These are phyloP conservation scores for Cygnus olor DNA, from an alignment of 2,797 vertebrate genomes.

Conservation along the genomic window DNA sequence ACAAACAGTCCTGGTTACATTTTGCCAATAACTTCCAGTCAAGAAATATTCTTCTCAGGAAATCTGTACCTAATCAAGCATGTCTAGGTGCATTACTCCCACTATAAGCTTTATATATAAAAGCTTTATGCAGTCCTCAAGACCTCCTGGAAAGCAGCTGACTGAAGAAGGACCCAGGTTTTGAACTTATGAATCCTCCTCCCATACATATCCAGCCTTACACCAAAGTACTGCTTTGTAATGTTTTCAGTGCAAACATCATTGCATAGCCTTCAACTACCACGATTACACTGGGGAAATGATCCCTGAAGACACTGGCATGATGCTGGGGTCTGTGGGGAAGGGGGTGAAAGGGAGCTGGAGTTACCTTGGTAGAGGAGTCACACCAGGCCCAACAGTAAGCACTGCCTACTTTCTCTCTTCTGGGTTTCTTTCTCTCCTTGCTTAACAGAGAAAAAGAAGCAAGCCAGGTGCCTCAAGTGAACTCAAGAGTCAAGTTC, in stretches of 20 bases:
- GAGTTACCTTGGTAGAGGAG: neutral
- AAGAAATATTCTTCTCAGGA: neutral
- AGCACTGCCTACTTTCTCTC: neutral
- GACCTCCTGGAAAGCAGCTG: neutral
- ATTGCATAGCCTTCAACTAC: neutral
- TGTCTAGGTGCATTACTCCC: neutral
- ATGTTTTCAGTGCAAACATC: neutral
- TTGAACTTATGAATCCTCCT: neutral
- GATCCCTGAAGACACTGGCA: neutral
- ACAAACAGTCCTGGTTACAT: neutral
- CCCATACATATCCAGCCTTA: neutral
- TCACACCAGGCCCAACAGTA: neutral
- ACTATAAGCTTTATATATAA: neutral
- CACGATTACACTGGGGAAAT: neutral
- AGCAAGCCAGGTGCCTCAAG: neutral
- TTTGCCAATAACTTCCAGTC: neutral
- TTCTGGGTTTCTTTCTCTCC: neutral
- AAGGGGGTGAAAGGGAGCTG: neutral
- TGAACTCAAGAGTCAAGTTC: neutral
- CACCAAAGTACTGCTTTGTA: neutral
- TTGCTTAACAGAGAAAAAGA: neutral
- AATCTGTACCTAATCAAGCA: neutral
- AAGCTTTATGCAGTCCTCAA: neutral
- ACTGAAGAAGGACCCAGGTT: neutral
- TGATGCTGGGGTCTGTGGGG: neutral